These are phyloP conservation scores for Pyrgilauda ruficollis DNA, from an alignment of 2,113 vertebrate genomes.

Conservation along the genomic window DNA sequence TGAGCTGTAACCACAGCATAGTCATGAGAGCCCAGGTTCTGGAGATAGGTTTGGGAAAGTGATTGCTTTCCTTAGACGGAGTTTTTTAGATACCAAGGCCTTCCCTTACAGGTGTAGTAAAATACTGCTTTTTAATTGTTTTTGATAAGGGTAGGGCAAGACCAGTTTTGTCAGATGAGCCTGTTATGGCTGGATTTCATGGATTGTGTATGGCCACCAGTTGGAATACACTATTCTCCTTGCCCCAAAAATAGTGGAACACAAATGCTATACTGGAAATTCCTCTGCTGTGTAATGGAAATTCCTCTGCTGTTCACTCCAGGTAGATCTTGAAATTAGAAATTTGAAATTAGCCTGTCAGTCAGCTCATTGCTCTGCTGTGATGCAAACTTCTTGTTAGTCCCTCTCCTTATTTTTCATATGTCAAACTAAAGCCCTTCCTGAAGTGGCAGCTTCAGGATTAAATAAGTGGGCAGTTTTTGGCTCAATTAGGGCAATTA, in stretches of 20 bases:
- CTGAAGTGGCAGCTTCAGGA: conserved; percentile 12
- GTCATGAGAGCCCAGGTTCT: not conserved
- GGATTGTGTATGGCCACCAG: not conserved
- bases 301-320: not conserved
- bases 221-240: not conserved
- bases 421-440: not conserved
- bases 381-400: not conserved
- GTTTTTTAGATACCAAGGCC: not conserved
- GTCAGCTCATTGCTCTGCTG: not conserved
- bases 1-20: not conserved
- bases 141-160: not conserved
- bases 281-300: not conserved
- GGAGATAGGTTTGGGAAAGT: not conserved
- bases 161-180: not conserved
- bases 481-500: conserved; percentile 22
- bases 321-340: not conserved
- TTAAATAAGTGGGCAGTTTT: not conserved
- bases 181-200: not conserved
- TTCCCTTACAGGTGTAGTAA: not conserved
- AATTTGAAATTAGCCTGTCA: not conserved
- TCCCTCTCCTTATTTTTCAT: not conserved
- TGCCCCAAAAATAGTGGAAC: not conserved
- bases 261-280: not conserved
- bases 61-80: not conserved
- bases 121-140: not conserved